A percentile compares a stretch with the other conserved stretches of the same genome.
phyloP scores from a whole-genome alignment of 2,888 invertebrate genomes.

The Bedellia somnulentella region DNA sequence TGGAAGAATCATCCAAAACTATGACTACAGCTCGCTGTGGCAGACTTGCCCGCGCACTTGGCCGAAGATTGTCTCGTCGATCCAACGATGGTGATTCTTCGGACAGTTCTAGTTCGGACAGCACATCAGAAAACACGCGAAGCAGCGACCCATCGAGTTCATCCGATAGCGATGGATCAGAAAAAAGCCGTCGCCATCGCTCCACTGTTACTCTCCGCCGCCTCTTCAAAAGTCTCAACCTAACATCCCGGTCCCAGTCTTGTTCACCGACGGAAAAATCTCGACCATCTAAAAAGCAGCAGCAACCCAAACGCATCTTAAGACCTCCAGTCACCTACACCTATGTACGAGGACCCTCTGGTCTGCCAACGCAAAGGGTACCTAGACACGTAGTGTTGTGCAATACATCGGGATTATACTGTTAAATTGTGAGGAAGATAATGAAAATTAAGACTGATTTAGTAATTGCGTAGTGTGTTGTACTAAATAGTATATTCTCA shows the following conservation, averaged over 20 bases:
- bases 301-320: constrained; percentile 73
- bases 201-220: constrained; percentile 70
- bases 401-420: constrained; percentile 34
- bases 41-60: constrained; percentile 67
- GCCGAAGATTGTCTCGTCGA: constrained; percentile 62
- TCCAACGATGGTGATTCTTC: constrained; percentile 41
- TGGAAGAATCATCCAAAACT: constrained; percentile 57
- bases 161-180: constrained; percentile 62
- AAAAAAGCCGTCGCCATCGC: constrained; percentile 44
- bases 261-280: constrained; percentile 55
- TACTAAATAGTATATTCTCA: constrained; percentile 28
- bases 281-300: constrained; percentile 57
- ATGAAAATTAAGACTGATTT: constrained; percentile 49
- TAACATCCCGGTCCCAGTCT: constrained; percentile 66
- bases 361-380: constrained; percentile 79
- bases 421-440: too few species aligned
- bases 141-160: constrained; percentile 50
- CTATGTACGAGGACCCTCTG: constrained; percentile 79
- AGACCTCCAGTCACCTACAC: constrained; percentile 78
- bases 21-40: constrained; percentile 61
- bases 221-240: constrained; percentile 69
- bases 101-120: constrained; percentile 48
- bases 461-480: constrained; percentile 30
- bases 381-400: constrained; percentile 59
- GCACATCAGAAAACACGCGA: constrained; percentile 32